Base-by-base conservation (phyloP, 2,113 vertebrate genomes). In the Marmota flaviventris region DNA sequence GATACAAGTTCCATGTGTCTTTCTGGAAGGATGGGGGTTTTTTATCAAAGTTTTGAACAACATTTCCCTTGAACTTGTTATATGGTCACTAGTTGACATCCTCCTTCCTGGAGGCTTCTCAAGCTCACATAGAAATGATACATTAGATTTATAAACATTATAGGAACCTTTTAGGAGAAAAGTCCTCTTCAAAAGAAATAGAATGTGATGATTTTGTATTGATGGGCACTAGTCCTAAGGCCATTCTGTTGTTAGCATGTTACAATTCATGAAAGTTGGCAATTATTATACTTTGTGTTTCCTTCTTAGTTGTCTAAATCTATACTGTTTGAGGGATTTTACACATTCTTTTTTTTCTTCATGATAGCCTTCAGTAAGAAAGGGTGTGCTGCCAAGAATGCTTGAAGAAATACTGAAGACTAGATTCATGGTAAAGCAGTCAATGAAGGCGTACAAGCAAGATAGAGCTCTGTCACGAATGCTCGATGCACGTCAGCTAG, bases 401-500 rank as follows among this genome's bases (percentile, higher is more conserved):
- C 98, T 99, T 24, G 99, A 99, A 98, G 99, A 99, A 97, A 99
- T 99, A 97, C 97, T 99, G 97, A 99, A 99, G 97, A 99, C 99
- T 0, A 98, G 99, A 92, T 98, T 99, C 95, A 99, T 99, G 99
- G 99, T 99, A 95, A 99, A 99, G 97, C 99, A 99, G 92, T 99
- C 99, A 0, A 99, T 99, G 99, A 99, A 99, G 95, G 95, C 98
- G 78, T 99, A 99, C 95, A 99, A 99, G 93, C 99, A 99, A 65
- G 99, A 99, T 99, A 99, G 99, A 97, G 98, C 98, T 79, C 98
- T 99, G 92, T 99, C 96, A 72, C 99, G 98, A 95, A 99, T 99
- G 99, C 99, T 99, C 51, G 97, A 99, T 37, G 99, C 99, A 81
- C 99, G 99, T 39, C 99, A 99, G 98, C 98, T 99, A n/a, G 99